Base-by-base conservation (phyloP, 2,113 vertebrate species). In the Cathartes aura region DNA sequence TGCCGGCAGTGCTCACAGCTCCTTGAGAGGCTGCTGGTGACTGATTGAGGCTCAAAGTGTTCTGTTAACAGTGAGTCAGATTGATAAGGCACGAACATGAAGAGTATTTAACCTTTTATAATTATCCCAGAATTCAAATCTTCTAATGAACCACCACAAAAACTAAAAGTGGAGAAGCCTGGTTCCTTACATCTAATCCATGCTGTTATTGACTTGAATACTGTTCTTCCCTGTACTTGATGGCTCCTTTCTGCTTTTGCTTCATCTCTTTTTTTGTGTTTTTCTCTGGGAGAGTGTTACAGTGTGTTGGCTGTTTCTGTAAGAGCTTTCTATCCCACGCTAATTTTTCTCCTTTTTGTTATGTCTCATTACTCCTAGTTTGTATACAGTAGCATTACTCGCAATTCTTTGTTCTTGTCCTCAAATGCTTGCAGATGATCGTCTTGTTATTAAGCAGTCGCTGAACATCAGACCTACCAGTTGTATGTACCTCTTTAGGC, bases 51-150 rank as follows among this genome's bases (percentile, higher is more conserved):
- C 32, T 75, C 26, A 14, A 3, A 14, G 22, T 5, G 27, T 23
- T 43, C 21, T 52, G 42, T 15, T 83, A 13, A 6, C 27, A 1
- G 24, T 2, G 16, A 58, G 45, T 60, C 62, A 64, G 23, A 42
- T 7, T 42, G 62, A 47, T 63, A 22, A 56, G 55, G 26, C 0
- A 2, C 48, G 52, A 47, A 21, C 3, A 0, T 14, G n/a, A 45
- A 47, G 36, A 53, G 66, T 34, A 30, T 85, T 59, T 72, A 29
- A 32, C 19, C 24, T 87, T 66, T 79, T 42, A 34, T 32, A 58
- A 23, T 45, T 24, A 36, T 9, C 19, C 48, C 30, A 14, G 53
- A 23, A 21, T 66, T 45, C 36, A 53, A 1, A 15, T 64, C 22
- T 43, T 29, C 16, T 34, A 11, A 27, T 20, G 47, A 63, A 62